phyloP scores from a whole-genome alignment of 2,888 invertebrate species.

The Tethea ocularis region DNA sequence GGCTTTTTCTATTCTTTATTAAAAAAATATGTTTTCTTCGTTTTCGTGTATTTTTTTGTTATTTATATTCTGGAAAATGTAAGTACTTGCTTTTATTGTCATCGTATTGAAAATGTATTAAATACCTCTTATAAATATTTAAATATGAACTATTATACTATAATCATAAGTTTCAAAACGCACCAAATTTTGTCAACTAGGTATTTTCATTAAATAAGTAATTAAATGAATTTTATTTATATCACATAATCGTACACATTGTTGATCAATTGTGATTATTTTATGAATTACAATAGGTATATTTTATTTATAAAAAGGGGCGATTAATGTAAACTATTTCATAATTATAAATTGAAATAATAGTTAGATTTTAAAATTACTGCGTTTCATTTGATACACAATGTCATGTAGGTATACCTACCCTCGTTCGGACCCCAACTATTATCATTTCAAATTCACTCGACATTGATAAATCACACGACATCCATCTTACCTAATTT shows the following conservation, averaged over 20 bases:
- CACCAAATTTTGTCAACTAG: not conserved
- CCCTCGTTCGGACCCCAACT: too few relatives aligned
- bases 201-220: not conserved
- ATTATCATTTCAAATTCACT: too few relatives aligned
- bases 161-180: not conserved
- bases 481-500: too few relatives aligned
- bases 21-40: not conserved
- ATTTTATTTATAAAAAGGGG: constrained; percentile 37
- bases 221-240: constrained; percentile 11
- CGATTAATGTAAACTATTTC: constrained; percentile 26
- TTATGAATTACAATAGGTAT: constrained; percentile 18
- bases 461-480: too few relatives aligned
- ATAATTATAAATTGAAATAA: constrained; percentile 24
- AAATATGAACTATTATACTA: not conserved
- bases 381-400: constrained; percentile 30
- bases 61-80: not conserved
- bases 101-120: not conserved
- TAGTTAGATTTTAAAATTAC: constrained; percentile 13
- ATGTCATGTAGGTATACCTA: too few relatives aligned
- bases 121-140: not conserved
- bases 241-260: constrained; percentile 15
- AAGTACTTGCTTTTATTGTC: not conserved
- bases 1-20: too few relatives aligned
- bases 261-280: constrained; percentile 15
- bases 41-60: not conserved